Evolutionary conservation across 2,797 vertebrate genomes (phyloP), one percentile per base, ranked within the genome.

Genomic region (Antennarius maculatus): DNA sequence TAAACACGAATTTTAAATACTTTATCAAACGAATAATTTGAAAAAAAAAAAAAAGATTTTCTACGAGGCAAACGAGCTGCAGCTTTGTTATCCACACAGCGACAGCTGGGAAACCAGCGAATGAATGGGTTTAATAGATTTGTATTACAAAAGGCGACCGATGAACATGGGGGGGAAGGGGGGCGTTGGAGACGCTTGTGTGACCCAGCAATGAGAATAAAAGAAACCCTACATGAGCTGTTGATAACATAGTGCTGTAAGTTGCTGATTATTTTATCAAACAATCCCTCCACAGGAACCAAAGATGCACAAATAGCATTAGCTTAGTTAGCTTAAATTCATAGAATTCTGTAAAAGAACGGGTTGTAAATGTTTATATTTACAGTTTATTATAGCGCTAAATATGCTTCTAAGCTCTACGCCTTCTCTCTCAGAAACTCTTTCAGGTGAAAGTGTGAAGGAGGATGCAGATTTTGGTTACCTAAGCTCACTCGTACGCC

Each of bases 71-170:
- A 34, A 29, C 18, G 6, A 72, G 3, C 16, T 41, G n/a, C 28
- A 74, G 50, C 63, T 70, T 79, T 78, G 61, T 82, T 64, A 47
- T 64, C 12, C 43, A 27, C 64, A 64, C 0, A 14, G 52, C 66
- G 85, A 66, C 84, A 81, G 77, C 80, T 86, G 82, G 68, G 13
- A 41, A 47, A 52, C 12, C 54, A 16, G 23, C n/a, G 61, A 64
- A 83, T 82, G 72, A 86, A 73, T 85, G 71, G 74, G 55, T 69
- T 84, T 60, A 8, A 51, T 75, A 63, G 61, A 84, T 79, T 80
- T 79, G 81, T 74, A 83, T 86, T 53, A 89, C 82, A 88, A 89
- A 66, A 76, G 80, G 18, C 31, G 54, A 42, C 31, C 1, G 27
- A 12, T 13, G 27, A 48, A 43, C 7, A 61, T 4, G 42, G 39